Conservation (phyloP, 2,888 invertebrate genomes). For the Eupithecia abbreviata region DNA sequence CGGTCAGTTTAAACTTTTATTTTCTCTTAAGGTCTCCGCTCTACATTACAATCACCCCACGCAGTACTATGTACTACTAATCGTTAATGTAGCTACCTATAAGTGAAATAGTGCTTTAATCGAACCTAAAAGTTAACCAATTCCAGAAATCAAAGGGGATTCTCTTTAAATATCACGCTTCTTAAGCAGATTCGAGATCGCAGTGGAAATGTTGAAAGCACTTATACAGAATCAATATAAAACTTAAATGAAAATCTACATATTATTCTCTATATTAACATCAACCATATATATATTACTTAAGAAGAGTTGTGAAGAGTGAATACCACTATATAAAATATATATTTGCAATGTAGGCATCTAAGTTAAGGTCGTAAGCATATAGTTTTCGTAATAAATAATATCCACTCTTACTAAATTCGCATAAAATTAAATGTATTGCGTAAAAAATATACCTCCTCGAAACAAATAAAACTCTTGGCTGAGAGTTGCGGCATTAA, state of each 20-base stretch:
- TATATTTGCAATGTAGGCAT: constrained; percentile 10
- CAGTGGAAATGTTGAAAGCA: neutral
- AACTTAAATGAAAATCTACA: neutral
- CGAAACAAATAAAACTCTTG: neutral
- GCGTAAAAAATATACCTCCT: neutral
- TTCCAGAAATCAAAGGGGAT: too few species aligned
- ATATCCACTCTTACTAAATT: constrained; percentile 17
- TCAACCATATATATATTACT: too few species aligned
- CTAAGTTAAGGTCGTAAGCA: constrained; percentile 15
- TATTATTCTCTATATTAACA: neutral
- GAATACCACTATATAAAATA: neutral
- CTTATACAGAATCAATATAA: neutral
- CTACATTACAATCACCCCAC: too few species aligned
- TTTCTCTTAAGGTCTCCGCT: too few species aligned
- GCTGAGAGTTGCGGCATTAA: neutral
- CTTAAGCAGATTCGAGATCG: neutral
- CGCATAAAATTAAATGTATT: constrained; percentile 13
- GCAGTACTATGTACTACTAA: too few species aligned
- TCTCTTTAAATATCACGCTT: too few species aligned
- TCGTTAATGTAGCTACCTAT: too few species aligned
- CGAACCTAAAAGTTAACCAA: too few species aligned
- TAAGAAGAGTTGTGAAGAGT: too few species aligned
- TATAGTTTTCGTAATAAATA: constrained; percentile 7
- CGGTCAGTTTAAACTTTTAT: too few species aligned
- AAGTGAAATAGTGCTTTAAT: too few species aligned